These are phyloP conservation scores for Neria commutata DNA, from an alignment of 2,888 invertebrate genomes.

Conservation along the genomic window DNA sequence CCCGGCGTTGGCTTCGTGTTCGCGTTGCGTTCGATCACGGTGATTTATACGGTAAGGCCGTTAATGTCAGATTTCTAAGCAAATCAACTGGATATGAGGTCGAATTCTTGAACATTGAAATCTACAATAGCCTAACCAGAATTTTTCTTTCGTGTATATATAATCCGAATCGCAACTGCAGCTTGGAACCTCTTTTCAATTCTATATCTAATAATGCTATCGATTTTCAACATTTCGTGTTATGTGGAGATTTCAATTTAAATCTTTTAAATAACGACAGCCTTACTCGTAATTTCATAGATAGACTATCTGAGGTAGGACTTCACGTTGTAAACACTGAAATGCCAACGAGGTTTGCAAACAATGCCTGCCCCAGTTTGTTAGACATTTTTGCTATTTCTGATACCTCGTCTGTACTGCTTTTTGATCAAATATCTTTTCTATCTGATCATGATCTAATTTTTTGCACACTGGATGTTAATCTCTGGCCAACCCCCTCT, in stretches of 20 bases:
- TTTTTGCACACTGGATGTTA: slow-evolving; percentile 2
- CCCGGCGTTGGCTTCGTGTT: too few species aligned
- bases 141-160: background rate
- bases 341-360: slow-evolving; percentile 9
- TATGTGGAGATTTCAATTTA: slow-evolving; percentile 17
- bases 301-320: slow-evolving; percentile 3
- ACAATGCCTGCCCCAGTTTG: slow-evolving; percentile 7
- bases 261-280: slow-evolving; percentile 6
- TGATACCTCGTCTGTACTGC: background rate
- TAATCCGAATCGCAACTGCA: background rate
- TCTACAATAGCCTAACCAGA: slow-evolving; percentile 4
- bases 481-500: too few species aligned
- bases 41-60: too few species aligned
- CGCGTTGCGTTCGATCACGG: too few species aligned
- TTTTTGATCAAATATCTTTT: slow-evolving; percentile 10
- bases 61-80: background rate
- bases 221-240: slow-evolving; percentile 13
- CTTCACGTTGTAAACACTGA: background rate
- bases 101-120: background rate
- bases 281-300: background rate
- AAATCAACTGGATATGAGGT: background rate
- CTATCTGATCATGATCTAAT: slow-evolving; percentile 10
- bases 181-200: background rate
- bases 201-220: background rate
- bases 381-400: slow-evolving; percentile 7